Base-by-base conservation (phyloP, 2,113 vertebrate genomes). In the Archilochus colubris region DNA sequence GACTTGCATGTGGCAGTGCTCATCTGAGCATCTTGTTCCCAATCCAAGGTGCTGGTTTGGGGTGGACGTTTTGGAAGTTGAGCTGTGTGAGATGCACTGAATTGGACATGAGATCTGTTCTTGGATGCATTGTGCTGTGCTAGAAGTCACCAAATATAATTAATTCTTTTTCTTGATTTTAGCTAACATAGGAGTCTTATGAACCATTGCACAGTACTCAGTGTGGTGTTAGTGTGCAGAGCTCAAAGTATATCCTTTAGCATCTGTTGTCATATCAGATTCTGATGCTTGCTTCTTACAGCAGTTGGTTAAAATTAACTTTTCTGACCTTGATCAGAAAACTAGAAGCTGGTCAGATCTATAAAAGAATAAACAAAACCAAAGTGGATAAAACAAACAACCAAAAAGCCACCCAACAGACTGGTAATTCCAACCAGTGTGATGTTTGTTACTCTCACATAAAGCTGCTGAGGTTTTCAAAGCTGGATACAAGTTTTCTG, bases 371-470 rank as follows among this genome's bases (percentile, higher is more conserved):
- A 53, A n/a, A 40, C 1, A 25, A 62, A 66, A 75, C n/a, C 14
- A 69, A 72, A 28, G 12, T 53, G 27, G 15, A 54, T 28, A 22
- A 7, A 46, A 46, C 44, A 16, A 46, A 46, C 16, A 46, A 46
- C 44, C 44, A 16, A 46, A 16, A 16, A 46, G 40, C 15, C 16
- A 46, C 15, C 44, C 8, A 6, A 8, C 3, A 40, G 40, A 40
- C 7, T 5, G 5, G 12, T 67, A 59, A 7, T 78, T 67, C 19
- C 9, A 68, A 5, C 10, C 17, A 13, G 43, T 2, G 2, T 20
- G 5, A n/a, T 0, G 0, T 16, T 1, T 14, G 27, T 10, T 36
- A 1, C 3, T 80, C 13, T 27, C 72, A 2, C 0, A 4, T 64
- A 23, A 59, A 76, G 19, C 24, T 66, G 20, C 11, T 8, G 30